A percentile compares a stretch with the other conserved stretches of the same genome.
phyloP scores from a whole-genome alignment of 1,140 invertebrate genomes.

The Sinonovacula constricta region DNA sequence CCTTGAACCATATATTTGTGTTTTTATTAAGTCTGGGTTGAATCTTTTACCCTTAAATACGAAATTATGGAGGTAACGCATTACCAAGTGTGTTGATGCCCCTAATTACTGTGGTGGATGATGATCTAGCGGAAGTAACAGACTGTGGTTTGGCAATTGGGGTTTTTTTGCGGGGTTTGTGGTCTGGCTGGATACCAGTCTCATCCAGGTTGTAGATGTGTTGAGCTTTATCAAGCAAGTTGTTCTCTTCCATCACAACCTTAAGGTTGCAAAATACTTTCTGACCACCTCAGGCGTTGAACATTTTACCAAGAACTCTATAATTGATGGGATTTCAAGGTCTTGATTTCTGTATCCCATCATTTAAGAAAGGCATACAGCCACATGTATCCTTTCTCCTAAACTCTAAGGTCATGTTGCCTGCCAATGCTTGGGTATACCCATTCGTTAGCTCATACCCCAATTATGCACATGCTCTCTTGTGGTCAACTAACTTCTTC shows the following conservation, averaged over 20 bases:
- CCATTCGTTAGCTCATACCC: no score
- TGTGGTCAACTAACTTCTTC: no score
- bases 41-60: neutral
- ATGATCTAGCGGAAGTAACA: neutral
- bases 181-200: conserved; percentile 28
- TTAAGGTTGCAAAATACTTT: neutral
- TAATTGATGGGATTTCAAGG: no score
- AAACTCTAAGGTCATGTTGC: no score
- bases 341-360: no score
- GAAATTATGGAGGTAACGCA: conserved; percentile 1
- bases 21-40: no score
- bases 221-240: neutral
- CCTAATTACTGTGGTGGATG: conserved; percentile 7
- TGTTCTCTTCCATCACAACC: conserved; percentile 1
- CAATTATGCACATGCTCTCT: no score
- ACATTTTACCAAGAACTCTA: no score
- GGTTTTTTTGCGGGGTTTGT: conserved; percentile 1
- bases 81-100: conserved; percentile 16
- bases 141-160: conserved; percentile 2
- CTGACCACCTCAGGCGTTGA: conserved; percentile 11
- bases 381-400: no score
- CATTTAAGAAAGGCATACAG: no score
- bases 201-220: conserved; percentile 20
- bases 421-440: no score
- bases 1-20: no score